A percentile compares a stretch with the other conserved stretches of the same genome.
Evolutionary conservation across 1,140 invertebrate genomes (phyloP).

Genomic region (Meloidogyne hapla): DNA sequence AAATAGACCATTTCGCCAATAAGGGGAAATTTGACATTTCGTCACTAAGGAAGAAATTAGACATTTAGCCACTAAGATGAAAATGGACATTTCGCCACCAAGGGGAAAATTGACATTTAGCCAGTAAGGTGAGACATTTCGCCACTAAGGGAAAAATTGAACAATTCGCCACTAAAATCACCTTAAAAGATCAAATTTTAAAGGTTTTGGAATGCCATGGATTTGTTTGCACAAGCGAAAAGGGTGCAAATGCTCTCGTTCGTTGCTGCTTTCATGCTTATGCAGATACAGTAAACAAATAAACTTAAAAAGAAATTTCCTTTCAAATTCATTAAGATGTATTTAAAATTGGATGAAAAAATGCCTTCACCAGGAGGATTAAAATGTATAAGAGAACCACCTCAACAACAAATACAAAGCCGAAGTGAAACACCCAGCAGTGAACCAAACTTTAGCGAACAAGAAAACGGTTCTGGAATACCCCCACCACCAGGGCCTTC

Average conservation of each 20-base stretch:
- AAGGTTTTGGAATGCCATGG: constrained; percentile 91
- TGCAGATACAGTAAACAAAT: constrained; percentile 45
- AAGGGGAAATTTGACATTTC: not conserved
- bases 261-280: constrained; percentile 63
- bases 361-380: constrained; percentile 34
- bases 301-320: not conserved
- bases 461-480: constrained; percentile 39
- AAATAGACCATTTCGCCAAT: not conserved
- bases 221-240: constrained; percentile 80
- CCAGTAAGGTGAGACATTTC: not conserved
- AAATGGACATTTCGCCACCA: not conserved
- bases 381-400: constrained; percentile 48
- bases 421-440: constrained; percentile 45
- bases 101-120: not conserved
- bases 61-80: not conserved
- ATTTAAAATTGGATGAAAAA: constrained; percentile 60
- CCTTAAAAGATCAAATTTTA: not conserved
- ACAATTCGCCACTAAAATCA: not conserved
- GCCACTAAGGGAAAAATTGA: not conserved
- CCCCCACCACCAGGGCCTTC: not conserved
- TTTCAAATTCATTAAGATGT: constrained; percentile 33
- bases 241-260: constrained; percentile 60
- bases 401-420: constrained; percentile 21
- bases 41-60: not conserved
- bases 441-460: constrained; percentile 46